A percentile compares a stretch with the other conserved stretches of the same genome.
Evolutionary conservation across 2,797 vertebrate genomes (phyloP).

Genomic region (Sebastes oblongus): DNA sequence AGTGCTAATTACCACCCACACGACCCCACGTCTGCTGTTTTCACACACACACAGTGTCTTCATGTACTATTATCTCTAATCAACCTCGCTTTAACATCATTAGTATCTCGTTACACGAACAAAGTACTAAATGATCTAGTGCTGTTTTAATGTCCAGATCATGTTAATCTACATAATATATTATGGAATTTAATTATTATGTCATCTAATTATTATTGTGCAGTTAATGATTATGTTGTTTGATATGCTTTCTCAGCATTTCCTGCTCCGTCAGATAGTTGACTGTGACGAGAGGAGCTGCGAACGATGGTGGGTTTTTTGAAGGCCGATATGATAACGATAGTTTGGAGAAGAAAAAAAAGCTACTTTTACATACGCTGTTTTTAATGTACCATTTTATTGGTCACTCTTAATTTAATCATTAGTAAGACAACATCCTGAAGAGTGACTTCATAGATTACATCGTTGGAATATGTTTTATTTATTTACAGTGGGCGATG

Average conservation of each 20-base stretch:
- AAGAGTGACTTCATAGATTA: no score
- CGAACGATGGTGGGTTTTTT: no score
- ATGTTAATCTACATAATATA: neutral
- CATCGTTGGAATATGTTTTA: no score
- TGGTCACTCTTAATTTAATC: no score
- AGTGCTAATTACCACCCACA: constrained; percentile 60
- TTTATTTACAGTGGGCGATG: no score
- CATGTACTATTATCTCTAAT: constrained; percentile 9
- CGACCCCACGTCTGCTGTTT: constrained; percentile 29
- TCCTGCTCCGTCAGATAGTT: neutral
- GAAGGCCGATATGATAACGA: neutral
- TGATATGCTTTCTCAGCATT: neutral
- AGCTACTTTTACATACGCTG: no score
- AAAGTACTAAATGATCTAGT: neutral
- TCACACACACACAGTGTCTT: neutral
- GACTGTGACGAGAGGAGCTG: neutral
- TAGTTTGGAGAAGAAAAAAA: no score
- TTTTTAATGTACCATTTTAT: no score
- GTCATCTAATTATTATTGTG: neutral
- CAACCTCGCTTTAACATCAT: constrained; percentile 6
- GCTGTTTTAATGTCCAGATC: neutral
- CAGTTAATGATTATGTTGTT: neutral
- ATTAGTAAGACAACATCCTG: no score
- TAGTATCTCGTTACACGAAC: constrained; percentile 2
- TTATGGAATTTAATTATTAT: neutral